phyloP scores from a whole-genome alignment of 1,140 invertebrate genomes.

The Diabrotica undecimpunctata region DNA sequence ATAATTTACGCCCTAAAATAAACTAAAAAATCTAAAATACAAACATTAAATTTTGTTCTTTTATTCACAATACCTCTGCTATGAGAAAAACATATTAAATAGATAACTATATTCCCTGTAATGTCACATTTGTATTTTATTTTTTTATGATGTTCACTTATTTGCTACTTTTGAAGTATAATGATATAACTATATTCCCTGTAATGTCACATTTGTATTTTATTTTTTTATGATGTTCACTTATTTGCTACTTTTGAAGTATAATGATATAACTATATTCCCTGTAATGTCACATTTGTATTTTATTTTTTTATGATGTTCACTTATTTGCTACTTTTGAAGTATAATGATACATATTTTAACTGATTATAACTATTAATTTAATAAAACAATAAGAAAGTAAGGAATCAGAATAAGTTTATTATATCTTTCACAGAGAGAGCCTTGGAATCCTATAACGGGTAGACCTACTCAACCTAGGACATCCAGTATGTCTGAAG shows the following conservation, averaged over 20 bases:
- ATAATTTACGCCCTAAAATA: not conserved
- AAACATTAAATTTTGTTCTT: too few species aligned
- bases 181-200: not conserved
- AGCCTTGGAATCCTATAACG: conserved; percentile 49
- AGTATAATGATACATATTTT: conserved; percentile 4
- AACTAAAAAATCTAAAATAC: not conserved
- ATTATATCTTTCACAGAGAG: conserved; percentile 8
- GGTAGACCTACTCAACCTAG: conserved; percentile 42
- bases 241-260: conserved; percentile 20
- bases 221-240: not conserved
- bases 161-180: conserved; percentile 17
- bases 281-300: too few species aligned
- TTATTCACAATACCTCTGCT: too few species aligned
- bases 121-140: not conserved
- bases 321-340: conserved; percentile 18
- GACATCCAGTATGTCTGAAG: conserved; percentile 42
- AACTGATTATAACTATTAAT: not conserved
- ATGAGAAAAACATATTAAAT: too few species aligned
- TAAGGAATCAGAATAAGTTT: not conserved
- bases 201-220: too few species aligned
- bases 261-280: too few species aligned
- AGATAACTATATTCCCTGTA: too few species aligned
- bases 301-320: not conserved
- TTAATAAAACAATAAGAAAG: not conserved
- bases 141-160: conserved; percentile 1